Base-by-base conservation (phyloP, 2,888 invertebrate species). In the Schizaphis graminum region DNA sequence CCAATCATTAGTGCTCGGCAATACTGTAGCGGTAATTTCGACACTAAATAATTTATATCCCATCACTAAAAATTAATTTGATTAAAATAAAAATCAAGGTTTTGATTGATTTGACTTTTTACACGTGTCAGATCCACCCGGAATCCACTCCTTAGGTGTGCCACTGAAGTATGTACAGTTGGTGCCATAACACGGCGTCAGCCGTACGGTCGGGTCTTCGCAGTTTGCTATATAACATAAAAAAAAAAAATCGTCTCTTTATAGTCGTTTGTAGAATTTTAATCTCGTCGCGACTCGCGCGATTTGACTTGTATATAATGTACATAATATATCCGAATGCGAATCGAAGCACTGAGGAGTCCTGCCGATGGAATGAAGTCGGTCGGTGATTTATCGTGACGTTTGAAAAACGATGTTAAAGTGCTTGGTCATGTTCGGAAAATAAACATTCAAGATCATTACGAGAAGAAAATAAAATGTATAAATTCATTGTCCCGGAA, bases 351-450 rank as follows among this genome's bases (percentile, higher is more conserved):
- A 21, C 67, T 26, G 16, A 28, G 5, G 41, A 28, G 28, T n/a
- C 24, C 10, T 41, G 13, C 53, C 35, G 13, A n/a, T 28, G 56
- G 35, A 56, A 93, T 49, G n/a, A 89, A 89, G 88, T 84, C 89
- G 77, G 56, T 44, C 44, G 41, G 61, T 93, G 93, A 93, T 93
- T 93, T 84, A 93, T 93, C 16, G 93, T 93, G 93, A 93, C 93
- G 89, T 93, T 93, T 84, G 93, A 93, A 93, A 84, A 89, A 93
- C 89, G 84, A 93, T 28, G 89, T 84, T 57, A 89, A 89, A 93
- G 84, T 89, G 93, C 93, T 93, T 28, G 56, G 93, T 93, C 93
- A 93, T 85, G 89, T 93, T 84, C 47, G 77, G 57, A 35, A 57
- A 56, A 84, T 57, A 89, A 89, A 93, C 89, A 57, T 93, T 93